phyloP scores from a whole-genome alignment of 2,888 invertebrate species.

The Hydropsyche betteni region DNA sequence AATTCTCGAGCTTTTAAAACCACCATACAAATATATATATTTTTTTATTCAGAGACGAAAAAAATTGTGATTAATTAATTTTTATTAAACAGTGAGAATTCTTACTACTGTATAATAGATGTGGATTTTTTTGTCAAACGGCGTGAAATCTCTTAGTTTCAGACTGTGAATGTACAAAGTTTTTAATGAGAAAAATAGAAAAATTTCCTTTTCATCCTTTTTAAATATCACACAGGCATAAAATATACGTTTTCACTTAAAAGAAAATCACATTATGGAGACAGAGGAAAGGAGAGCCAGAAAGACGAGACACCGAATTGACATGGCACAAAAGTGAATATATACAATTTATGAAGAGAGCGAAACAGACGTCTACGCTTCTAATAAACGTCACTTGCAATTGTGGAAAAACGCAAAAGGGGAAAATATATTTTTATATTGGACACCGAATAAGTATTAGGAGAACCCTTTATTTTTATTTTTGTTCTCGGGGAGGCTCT shows the following conservation, averaged over 20 bases:
- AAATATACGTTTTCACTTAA: too few relatives aligned
- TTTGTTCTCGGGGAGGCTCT: too few relatives aligned
- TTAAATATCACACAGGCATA: neutral
- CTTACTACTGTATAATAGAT: too few relatives aligned
- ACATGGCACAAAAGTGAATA: neutral
- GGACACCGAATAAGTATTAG: too few relatives aligned
- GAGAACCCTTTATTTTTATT: too few relatives aligned
- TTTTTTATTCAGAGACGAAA: too few relatives aligned
- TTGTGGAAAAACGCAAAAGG: constrained; percentile 7
- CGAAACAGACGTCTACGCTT: constrained; percentile 7
- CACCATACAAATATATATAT: too few relatives aligned
- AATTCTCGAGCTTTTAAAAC: too few relatives aligned
- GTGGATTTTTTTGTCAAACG: neutral
- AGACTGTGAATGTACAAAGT: constrained; percentile 2
- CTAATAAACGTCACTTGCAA: constrained; percentile 28
- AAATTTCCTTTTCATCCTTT: neutral
- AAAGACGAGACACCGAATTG: neutral
- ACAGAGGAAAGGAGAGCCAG: too few relatives aligned
- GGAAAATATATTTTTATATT: neutral
- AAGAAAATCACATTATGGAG: too few relatives aligned
- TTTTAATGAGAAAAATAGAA: constrained; percentile 25
- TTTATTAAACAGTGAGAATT: too few relatives aligned
- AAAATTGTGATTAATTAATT: too few relatives aligned
- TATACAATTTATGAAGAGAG: constrained; percentile 15
- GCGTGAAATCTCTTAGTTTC: constrained; percentile 9